These are phyloP conservation scores for Chaitophorus viminalis DNA, from an alignment of 2,888 invertebrate genomes.

Conservation along the genomic window DNA sequence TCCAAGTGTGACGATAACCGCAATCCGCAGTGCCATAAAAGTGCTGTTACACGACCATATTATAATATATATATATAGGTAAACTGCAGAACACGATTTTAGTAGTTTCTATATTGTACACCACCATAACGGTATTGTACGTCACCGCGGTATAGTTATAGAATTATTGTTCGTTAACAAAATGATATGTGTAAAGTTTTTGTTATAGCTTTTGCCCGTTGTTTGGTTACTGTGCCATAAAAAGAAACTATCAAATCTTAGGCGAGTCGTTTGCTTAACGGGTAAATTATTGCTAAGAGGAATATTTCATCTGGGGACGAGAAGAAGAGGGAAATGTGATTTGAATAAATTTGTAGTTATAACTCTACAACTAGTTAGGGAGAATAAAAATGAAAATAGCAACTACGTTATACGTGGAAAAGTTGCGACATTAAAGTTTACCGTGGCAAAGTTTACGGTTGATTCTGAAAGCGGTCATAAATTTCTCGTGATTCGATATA, in stretches of 20 bases:
- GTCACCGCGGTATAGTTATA: neutral
- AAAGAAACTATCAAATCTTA: neutral
- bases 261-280: neutral
- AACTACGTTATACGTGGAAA: conserved; percentile 35
- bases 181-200: neutral
- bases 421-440: conserved; percentile 55
- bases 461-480: conserved; percentile 58
- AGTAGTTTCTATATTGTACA: neutral
- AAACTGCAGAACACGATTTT: neutral
- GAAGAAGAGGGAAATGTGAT: conserved; percentile 12
- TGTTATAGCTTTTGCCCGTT: neutral
- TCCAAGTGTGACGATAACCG: neutral
- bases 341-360: conserved; percentile 55
- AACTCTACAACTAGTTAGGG: conserved; percentile 20
- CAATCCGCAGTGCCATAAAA: neutral
- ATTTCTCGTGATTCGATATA: conserved; percentile 56
- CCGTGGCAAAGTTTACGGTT: conserved; percentile 50
- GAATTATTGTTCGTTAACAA: neutral
- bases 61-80: too few relatives aligned
- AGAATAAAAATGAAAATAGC: neutral
- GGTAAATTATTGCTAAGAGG: neutral
- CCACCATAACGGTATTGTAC: neutral
- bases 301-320: neutral
- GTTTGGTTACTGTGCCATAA: neutral
- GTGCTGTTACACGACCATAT: neutral